Evolutionary conservation across 1,140 invertebrate species (phyloP).

Genomic region (Drosophila pectinifera): DNA sequence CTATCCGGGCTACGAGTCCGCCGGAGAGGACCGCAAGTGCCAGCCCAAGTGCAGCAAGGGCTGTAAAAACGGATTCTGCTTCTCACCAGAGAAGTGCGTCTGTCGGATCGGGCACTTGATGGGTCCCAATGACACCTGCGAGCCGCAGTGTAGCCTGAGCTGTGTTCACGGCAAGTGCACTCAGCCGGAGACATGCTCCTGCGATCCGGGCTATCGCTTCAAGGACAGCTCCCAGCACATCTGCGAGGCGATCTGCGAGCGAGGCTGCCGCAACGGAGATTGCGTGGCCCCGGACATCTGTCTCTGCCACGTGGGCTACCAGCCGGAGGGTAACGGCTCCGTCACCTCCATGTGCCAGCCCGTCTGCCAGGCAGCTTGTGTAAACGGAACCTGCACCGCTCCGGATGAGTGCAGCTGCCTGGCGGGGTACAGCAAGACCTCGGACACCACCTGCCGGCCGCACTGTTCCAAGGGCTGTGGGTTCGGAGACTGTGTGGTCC

Average conservation of each 20-base stretch:
- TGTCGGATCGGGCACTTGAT: constrained; percentile 87
- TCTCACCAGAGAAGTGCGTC: constrained; percentile 86
- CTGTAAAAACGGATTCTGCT: constrained; percentile 86
- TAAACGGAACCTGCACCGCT: constrained; percentile 84
- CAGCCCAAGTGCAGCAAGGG: constrained; percentile 85
- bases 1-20: constrained; percentile 44
- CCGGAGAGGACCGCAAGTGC: constrained; percentile 70
- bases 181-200: constrained; percentile 86
- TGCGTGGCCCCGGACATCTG: constrained; percentile 83
- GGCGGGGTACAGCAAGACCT: constrained; percentile 85
- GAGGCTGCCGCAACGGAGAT: constrained; percentile 65
- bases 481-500: constrained; percentile 86
- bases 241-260: constrained; percentile 85
- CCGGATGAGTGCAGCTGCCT: constrained; percentile 87
- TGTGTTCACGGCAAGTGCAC: constrained; percentile 85
- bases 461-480: constrained; percentile 86
- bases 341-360: constrained; percentile 70
- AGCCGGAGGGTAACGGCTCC: constrained; percentile 50
- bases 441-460: constrained; percentile 85
- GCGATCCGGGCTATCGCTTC: constrained; percentile 86
- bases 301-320: constrained; percentile 86
- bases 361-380: constrained; percentile 39
- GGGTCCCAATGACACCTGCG: constrained; percentile 60
- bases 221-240: constrained; percentile 17
- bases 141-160: constrained; percentile 60